Conservation (phyloP, 30 jellyfish, hydroid and myxozoan genomes). For the Hydractinia symbiolongicarpus region DNA sequence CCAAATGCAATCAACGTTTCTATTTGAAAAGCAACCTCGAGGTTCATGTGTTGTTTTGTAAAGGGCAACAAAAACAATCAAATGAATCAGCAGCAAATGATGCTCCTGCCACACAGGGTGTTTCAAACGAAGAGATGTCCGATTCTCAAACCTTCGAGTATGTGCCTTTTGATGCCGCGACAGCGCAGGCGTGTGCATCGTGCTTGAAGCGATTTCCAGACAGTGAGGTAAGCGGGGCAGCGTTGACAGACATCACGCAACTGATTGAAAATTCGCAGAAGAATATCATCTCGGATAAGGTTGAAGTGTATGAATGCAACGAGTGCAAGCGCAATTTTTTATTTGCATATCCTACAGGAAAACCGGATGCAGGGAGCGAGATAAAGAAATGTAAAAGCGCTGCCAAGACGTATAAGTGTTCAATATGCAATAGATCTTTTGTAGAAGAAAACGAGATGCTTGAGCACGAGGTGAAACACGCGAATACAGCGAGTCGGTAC, state of each 20-base stretch:
- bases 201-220: slow-evolving; percentile 3
- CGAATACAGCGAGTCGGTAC: slow-evolving; percentile 16
- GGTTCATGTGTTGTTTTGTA: slow-evolving; percentile 23
- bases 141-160: slow-evolving; percentile 15
- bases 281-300: slow-evolving; percentile 7
- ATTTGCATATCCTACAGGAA: slow-evolving; percentile 6
- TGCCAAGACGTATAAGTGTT: slow-evolving; percentile 21
- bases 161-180: background rate
- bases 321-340: slow-evolving; percentile 26
- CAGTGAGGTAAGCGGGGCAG: background rate
- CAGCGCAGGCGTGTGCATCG: slow-evolving; percentile 6
- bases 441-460: slow-evolving; percentile 4
- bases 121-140: background rate
- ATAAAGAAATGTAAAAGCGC: background rate
- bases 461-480: slow-evolving; percentile 38
- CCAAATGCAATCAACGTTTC: slow-evolving; percentile 18
- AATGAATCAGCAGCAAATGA: background rate
- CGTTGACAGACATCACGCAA: slow-evolving; percentile 1
- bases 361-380: background rate
- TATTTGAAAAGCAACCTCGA: slow-evolving; percentile 22
- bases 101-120: background rate
- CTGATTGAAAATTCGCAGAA: background rate
- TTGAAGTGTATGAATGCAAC: slow-evolving; percentile 19
- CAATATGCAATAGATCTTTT: slow-evolving; percentile 22
- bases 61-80: background rate